Evolutionary conservation across 2,888 invertebrate genomes (phyloP).

Genomic region (Phengaris arion): DNA sequence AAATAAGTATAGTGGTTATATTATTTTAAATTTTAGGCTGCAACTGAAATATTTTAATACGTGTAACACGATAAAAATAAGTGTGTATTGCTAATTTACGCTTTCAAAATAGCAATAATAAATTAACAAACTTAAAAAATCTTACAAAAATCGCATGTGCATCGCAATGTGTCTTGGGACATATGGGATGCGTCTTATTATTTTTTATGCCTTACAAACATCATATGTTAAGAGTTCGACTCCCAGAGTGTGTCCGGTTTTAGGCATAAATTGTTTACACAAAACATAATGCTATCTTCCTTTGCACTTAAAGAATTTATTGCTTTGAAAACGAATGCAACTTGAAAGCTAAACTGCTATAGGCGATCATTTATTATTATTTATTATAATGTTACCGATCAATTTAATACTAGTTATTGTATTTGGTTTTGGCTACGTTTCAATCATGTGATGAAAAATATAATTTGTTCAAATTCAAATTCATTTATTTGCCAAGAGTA

Average conservation of each 20-base stretch:
- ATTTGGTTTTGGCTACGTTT: conserved; percentile 48
- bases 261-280: conserved; percentile 17
- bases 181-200: too few species aligned
- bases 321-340: conserved; percentile 41
- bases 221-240: background rate
- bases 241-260: background rate
- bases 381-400: conserved; percentile 38
- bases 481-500: too few species aligned
- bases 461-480: conserved; percentile 35
- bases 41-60: too few species aligned
- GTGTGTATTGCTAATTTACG: too few species aligned
- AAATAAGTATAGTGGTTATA: too few species aligned
- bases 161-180: too few species aligned
- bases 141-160: too few species aligned
- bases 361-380: conserved; percentile 39
- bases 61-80: too few species aligned
- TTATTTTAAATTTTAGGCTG: too few species aligned
- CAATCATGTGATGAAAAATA: conserved; percentile 47
- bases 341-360: conserved; percentile 39
- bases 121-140: too few species aligned
- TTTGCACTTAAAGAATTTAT: conserved; percentile 43
- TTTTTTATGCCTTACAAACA: too few species aligned
- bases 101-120: too few species aligned
- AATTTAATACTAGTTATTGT: conserved; percentile 40
- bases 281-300: conserved; percentile 35